Conservation (phyloP, 1,140 invertebrate genomes). For the Euglossa dilemma region DNA sequence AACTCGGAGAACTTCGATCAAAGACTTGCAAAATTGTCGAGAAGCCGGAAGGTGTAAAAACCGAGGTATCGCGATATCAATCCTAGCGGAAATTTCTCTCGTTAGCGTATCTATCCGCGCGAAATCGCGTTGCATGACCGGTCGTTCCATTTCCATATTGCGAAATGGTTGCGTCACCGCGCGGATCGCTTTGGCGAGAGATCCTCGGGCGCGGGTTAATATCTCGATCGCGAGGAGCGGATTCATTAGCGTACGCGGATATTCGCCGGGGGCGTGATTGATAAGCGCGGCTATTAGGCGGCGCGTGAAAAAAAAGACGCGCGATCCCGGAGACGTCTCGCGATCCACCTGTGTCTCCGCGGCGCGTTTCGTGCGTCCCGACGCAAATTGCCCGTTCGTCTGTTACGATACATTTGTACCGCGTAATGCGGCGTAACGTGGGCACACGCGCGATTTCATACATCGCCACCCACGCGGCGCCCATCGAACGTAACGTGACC, state of each 20-base stretch:
- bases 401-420: slow-evolving; percentile 35
- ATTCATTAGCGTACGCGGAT: neutral
- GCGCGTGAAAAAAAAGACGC: neutral
- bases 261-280: neutral
- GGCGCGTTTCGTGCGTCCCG: neutral
- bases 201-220: neutral
- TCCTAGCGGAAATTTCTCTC: slow-evolving; percentile 24
- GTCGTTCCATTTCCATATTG: slow-evolving; percentile 29
- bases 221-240: neutral
- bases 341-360: slow-evolving; percentile 22
- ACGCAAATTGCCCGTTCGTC: slow-evolving; percentile 9
- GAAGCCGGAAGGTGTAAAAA: neutral
- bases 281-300: neutral
- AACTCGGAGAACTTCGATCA: neutral
- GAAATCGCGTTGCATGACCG: slow-evolving; percentile 20
- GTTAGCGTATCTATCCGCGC: neutral
- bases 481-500: slow-evolving; percentile 33
- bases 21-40: neutral
- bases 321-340: no score
- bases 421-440: slow-evolving; percentile 26
- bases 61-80: slow-evolving; percentile 12
- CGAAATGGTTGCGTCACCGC: slow-evolving; percentile 32
- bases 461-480: slow-evolving; percentile 37
- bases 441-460: slow-evolving; percentile 44
- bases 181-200: neutral